These are phyloP conservation scores for Crotalus viridis DNA, from an alignment of 2,113 vertebrate genomes.

Conservation along the genomic window DNA sequence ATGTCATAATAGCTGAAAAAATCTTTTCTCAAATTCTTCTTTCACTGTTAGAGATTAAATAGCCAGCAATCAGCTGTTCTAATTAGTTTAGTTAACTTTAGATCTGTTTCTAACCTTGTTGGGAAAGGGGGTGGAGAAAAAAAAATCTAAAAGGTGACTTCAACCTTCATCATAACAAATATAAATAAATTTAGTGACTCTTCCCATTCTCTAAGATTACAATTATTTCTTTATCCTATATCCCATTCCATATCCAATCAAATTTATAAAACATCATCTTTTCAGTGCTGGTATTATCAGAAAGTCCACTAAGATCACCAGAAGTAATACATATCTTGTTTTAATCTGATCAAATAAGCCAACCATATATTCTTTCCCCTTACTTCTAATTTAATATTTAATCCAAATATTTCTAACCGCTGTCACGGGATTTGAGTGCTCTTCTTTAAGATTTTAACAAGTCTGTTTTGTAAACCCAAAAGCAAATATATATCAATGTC, in stretches of 20 bases:
- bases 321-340: background rate
- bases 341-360: background rate
- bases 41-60: background rate
- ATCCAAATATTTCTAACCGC: background rate
- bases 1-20: background rate
- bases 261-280: background rate
- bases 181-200: background rate
- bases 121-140: background rate
- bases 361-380: background rate
- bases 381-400: background rate
- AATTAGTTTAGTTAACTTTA: background rate
- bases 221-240: background rate
- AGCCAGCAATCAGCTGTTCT: background rate
- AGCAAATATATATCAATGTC: background rate
- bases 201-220: background rate
- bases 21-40: background rate
- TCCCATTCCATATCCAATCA: background rate
- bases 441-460: background rate
- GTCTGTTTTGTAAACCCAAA: background rate
- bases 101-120: background rate
- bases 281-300: background rate
- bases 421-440: background rate
- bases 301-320: background rate
- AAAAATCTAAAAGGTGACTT: background rate
- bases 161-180: background rate